phyloP scores from a whole-genome alignment of 2,797 vertebrate genomes.

The Syngnathus acus region DNA sequence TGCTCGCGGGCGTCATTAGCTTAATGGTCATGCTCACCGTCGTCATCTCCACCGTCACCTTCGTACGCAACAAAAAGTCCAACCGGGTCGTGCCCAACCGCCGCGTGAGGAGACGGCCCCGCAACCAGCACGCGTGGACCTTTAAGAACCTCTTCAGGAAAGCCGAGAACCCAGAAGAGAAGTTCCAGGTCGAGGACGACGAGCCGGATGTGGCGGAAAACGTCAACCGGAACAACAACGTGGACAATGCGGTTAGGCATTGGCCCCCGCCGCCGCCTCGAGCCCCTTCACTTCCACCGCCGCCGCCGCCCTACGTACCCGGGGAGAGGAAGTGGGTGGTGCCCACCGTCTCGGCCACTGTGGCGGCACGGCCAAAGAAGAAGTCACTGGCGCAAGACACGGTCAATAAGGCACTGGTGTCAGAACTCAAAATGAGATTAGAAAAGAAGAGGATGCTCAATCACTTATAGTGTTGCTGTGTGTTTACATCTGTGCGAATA shows the following conservation, averaged over 20 bases:
- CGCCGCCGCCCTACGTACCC: constrained; percentile 19
- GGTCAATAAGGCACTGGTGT: constrained; percentile 81
- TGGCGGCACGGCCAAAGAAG: constrained; percentile 62
- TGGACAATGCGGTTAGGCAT: constrained; percentile 42
- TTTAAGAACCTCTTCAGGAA: constrained; percentile 70
- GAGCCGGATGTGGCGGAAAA: constrained; percentile 45
- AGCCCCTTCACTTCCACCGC: constrained; percentile 66
- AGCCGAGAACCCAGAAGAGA: constrained; percentile 55
- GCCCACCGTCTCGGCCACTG: constrained; percentile 77
- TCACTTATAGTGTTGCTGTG: constrained; percentile 26
- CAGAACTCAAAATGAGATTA: constrained; percentile 90
- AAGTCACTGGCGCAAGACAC: constrained; percentile 49
- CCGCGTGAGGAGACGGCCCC: constrained; percentile 74
- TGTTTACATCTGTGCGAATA: constrained; percentile 1
- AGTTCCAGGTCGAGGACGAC: constrained; percentile 56
- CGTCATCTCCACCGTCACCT: constrained; percentile 89
- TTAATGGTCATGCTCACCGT: constrained; percentile 82
- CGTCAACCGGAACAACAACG: constrained; percentile 79
- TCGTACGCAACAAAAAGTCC: constrained; percentile 91
- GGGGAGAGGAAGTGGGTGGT: constrained; percentile 62
- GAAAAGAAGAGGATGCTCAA: constrained; percentile 75
- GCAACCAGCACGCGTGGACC: constrained; percentile 52
- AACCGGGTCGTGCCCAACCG: constrained; percentile 85
- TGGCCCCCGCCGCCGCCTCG: constrained; percentile 55
- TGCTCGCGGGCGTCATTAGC: constrained; percentile 82